These are phyloP conservation scores for Phoenoteleia sp. DNA, from an alignment of 2,888 invertebrate genomes.

Conservation along the genomic window DNA sequence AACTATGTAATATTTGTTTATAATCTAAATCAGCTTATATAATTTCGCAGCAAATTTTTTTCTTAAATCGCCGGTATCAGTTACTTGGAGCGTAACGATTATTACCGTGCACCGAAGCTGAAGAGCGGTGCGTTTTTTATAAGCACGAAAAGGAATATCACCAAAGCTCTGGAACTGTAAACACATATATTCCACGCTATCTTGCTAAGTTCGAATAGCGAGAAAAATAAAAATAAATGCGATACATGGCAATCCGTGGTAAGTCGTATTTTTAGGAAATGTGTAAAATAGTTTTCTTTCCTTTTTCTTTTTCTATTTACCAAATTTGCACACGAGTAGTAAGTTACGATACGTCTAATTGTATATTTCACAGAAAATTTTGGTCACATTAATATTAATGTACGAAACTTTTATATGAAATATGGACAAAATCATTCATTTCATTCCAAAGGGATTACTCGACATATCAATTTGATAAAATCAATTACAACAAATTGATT, in stretches of 20 bases:
- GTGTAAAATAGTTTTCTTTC: no score
- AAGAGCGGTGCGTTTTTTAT: constrained; percentile 43
- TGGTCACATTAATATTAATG: no score
- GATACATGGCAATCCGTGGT: constrained; percentile 44
- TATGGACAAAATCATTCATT: background rate
- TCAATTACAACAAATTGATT: constrained; percentile 32
- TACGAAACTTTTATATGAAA: no score
- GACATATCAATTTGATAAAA: constrained; percentile 14
- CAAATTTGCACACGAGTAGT: background rate
- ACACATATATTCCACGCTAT: constrained; percentile 35
- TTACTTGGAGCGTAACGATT: constrained; percentile 57
- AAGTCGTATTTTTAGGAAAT: background rate
- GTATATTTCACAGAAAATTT: no score
- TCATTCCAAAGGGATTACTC: constrained; percentile 22
- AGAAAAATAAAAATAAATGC: constrained; percentile 49
- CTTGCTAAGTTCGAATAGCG: constrained; percentile 33
- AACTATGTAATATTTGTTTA: constrained; percentile 23
- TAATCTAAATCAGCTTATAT: constrained; percentile 51
- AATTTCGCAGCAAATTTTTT: constrained; percentile 51
- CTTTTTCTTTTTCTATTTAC: background rate
- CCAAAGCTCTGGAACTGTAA: constrained; percentile 37
- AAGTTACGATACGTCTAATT: background rate
- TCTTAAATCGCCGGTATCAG: constrained; percentile 54
- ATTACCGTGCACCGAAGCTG: constrained; percentile 50
- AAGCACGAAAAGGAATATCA: constrained; percentile 27